Evolutionary conservation across 2,113 vertebrate species (phyloP).

Genomic region (Chloropsis hardwickii): DNA sequence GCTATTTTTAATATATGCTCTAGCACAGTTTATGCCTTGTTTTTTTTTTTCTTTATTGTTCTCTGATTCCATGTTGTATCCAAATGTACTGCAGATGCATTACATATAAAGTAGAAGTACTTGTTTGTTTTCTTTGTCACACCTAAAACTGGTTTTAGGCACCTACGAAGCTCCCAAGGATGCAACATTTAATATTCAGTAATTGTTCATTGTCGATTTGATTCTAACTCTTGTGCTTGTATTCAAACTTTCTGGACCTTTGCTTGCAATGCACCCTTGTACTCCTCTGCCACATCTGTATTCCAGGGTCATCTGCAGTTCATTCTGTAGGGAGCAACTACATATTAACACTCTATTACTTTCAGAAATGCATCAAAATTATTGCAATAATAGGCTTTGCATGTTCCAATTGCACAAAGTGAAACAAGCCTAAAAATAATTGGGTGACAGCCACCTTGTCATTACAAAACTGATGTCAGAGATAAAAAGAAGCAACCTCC

Average conservation of each 20-base stretch:
- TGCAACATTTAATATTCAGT: not conserved
- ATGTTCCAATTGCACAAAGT: not conserved
- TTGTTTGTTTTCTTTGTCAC: not conserved
- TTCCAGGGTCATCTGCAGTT: not conserved
- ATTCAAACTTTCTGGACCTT: not conserved
- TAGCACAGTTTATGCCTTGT: not conserved
- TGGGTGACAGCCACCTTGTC: not conserved
- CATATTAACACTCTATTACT: not conserved
- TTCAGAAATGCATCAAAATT: not conserved
- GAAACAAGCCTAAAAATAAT: not conserved
- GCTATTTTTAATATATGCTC: not conserved
- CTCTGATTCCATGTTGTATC: not conserved
- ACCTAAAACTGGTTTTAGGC: not conserved
- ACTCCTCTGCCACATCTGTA: not conserved
- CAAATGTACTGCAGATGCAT: not conserved
- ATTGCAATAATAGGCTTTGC: not conserved
- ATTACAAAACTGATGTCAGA: not conserved
- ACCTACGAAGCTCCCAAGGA: not conserved
- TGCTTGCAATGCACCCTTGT: not conserved
- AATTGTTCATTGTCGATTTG: not conserved
- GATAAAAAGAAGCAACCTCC: not conserved
- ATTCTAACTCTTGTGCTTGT: not conserved
- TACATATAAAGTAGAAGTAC: too few species aligned
- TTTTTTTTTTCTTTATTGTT: not conserved
- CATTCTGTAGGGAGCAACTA: not conserved